Percentiles rank a stretch among this genome's conserved stretches.
phyloP scores from a whole-genome alignment of 2,113 vertebrate species.

The Taxidea taxus region DNA sequence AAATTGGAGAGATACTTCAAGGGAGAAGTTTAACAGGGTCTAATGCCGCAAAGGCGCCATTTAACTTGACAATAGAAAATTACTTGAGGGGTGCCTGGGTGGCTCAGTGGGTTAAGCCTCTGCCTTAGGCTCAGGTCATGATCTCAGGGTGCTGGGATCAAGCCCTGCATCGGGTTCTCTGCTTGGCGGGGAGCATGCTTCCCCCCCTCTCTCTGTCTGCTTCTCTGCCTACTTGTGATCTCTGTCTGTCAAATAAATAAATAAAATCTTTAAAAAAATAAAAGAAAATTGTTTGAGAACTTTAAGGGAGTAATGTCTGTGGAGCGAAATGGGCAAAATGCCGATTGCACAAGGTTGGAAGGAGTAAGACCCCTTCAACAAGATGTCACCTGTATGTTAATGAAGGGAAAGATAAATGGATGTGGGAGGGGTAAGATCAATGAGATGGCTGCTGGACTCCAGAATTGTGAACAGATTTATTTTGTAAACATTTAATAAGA shows the following conservation, averaged over 20 bases:
- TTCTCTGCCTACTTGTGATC: too few relatives aligned
- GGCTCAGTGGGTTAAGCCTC: too few relatives aligned
- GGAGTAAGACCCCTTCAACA: background rate
- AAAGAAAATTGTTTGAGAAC: background rate
- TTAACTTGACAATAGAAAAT: background rate
- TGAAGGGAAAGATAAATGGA: background rate
- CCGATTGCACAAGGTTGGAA: background rate
- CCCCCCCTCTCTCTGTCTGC: too few relatives aligned
- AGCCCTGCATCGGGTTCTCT: too few relatives aligned
- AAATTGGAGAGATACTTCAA: background rate
- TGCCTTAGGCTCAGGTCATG: too few relatives aligned
- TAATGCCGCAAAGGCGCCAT: background rate
- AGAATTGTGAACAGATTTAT: background rate
- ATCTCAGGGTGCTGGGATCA: too few relatives aligned
- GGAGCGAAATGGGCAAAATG: background rate
- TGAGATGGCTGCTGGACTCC: background rate
- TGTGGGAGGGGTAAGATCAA: background rate
- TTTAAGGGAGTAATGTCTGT: background rate
- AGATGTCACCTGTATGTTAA: background rate
- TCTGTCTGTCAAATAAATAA: too few relatives aligned
- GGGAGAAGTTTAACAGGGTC: background rate
- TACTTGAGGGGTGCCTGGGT: background rate
- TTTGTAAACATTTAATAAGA: background rate
- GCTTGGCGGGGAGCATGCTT: too few relatives aligned
- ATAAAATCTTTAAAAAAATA: too few relatives aligned